These are phyloP conservation scores for Axis porcinus DNA, from an alignment of 2,113 vertebrate species.

Conservation along the genomic window DNA sequence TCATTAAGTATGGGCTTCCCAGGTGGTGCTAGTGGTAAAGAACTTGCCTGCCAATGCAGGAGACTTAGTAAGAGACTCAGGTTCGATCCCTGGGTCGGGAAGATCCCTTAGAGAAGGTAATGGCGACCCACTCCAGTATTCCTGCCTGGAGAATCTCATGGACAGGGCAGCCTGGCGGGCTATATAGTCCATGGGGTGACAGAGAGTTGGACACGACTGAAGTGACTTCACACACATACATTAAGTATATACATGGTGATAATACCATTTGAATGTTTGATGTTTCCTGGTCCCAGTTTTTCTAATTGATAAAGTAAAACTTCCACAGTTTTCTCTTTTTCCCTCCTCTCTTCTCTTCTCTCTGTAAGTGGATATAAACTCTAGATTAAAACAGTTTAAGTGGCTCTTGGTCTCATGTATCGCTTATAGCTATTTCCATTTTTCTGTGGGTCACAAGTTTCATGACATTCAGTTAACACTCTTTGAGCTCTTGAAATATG, in stretches of 20 bases:
- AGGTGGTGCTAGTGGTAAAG: not conserved
- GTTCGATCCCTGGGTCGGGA: not conserved
- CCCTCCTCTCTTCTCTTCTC: not conserved
- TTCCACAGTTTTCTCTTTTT: not conserved
- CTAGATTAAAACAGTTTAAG: not conserved
- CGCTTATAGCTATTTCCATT: not conserved
- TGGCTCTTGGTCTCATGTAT: not conserved
- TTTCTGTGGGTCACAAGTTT: not conserved
- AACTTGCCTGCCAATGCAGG: not conserved
- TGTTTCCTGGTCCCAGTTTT: not conserved
- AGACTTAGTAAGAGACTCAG: not conserved
- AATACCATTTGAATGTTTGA: not conserved
- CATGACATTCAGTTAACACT: not conserved
- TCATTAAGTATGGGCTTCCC: not conserved
- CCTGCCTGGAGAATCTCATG: not conserved
- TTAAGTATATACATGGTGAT: not conserved
- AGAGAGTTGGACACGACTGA: not conserved
- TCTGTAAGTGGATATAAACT: not conserved
- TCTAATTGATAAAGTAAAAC: not conserved
- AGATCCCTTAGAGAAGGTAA: not conserved
- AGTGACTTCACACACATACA: not conserved
- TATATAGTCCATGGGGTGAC: not conserved
- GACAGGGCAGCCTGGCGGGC: not conserved
- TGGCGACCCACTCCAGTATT: not conserved
- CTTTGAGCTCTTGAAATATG: not conserved